A percentile compares a stretch with the other conserved stretches of the same genome.
Evolutionary conservation across 1,140 invertebrate species (phyloP).

Genomic region (Spodoptera frugiperda): DNA sequence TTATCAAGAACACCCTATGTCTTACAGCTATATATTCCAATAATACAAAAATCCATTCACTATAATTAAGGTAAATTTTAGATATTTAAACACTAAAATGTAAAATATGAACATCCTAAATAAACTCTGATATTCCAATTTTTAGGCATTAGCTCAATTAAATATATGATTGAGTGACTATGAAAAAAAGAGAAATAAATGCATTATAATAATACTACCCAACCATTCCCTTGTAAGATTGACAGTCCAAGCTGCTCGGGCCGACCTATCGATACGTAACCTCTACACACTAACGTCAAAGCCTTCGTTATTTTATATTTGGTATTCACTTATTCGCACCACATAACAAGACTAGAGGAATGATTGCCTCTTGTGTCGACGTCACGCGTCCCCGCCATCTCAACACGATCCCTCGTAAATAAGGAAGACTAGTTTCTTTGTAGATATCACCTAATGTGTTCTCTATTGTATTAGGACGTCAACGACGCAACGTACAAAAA

Average conservation of each 20-base stretch:
- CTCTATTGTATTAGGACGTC: conserved; percentile 75
- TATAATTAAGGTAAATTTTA: conserved; percentile 86
- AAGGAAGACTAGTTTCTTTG: conserved; percentile 85
- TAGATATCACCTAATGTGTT: conserved; percentile 80
- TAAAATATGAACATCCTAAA: conserved; percentile 86
- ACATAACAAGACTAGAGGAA: conserved; percentile 85
- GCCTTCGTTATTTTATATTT: conserved; percentile 85
- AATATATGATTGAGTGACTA: conserved; percentile 85
- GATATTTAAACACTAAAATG: conserved; percentile 86
- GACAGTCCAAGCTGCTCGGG: conserved; percentile 83
- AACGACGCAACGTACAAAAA: conserved; percentile 75
- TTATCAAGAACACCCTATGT: conserved; percentile 82
- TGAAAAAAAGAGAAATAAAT: conserved; percentile 84
- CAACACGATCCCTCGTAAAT: conserved; percentile 71
- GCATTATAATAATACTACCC: conserved; percentile 85
- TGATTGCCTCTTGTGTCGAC: conserved; percentile 82
- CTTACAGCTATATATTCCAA: conserved; percentile 84
- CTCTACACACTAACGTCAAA: conserved; percentile 79
- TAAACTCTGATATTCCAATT: conserved; percentile 86
- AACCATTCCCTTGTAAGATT: conserved; percentile 78
- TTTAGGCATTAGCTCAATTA: conserved; percentile 85
- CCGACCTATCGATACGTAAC: conserved; percentile 71
- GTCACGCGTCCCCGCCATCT: conserved; percentile 52
- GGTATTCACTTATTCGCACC: conserved; percentile 85
- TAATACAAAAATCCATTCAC: conserved; percentile 86